Evolutionary conservation across 2,113 vertebrate genomes (phyloP).

Genomic region (Scomber colias): DNA sequence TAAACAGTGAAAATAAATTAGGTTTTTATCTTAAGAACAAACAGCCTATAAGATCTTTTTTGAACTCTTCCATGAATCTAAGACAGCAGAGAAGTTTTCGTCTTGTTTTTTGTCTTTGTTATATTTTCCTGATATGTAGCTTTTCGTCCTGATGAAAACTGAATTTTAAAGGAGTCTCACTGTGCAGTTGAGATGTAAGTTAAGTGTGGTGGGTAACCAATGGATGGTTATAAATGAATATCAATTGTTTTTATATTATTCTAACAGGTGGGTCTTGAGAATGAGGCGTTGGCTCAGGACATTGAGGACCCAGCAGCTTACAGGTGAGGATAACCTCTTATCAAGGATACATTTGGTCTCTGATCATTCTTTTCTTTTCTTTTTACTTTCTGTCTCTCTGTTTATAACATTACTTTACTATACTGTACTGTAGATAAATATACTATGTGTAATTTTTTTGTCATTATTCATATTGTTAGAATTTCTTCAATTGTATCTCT

Average conservation of each 20-base stretch:
- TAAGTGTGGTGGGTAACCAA: neutral
- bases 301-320: constrained; percentile 89
- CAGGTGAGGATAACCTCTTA: constrained; percentile 79
- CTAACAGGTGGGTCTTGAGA: constrained; percentile 84
- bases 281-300: constrained; percentile 84
- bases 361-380: neutral
- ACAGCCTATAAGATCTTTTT: too few species aligned
- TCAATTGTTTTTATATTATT: neutral
- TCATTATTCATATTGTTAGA: too few species aligned
- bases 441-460: too few species aligned
- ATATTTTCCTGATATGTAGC: too few species aligned
- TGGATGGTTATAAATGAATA: neutral
- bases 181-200: neutral
- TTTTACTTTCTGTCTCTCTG: neutral
- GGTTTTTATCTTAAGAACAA: too few species aligned
- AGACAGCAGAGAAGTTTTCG: too few species aligned
- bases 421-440: too few species aligned
- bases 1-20: too few species aligned
- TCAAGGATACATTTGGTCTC: neutral
- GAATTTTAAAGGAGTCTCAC: neutral
- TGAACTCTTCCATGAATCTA: too few species aligned
- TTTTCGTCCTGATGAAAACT: neutral
- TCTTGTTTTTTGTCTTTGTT: too few species aligned
- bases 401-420: too few species aligned
- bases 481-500: neutral